Percentiles rank a stretch among this genome's conserved stretches.
Evolutionary conservation across 2,113 vertebrate species (phyloP).

Genomic region (Hyla sarda): DNA sequence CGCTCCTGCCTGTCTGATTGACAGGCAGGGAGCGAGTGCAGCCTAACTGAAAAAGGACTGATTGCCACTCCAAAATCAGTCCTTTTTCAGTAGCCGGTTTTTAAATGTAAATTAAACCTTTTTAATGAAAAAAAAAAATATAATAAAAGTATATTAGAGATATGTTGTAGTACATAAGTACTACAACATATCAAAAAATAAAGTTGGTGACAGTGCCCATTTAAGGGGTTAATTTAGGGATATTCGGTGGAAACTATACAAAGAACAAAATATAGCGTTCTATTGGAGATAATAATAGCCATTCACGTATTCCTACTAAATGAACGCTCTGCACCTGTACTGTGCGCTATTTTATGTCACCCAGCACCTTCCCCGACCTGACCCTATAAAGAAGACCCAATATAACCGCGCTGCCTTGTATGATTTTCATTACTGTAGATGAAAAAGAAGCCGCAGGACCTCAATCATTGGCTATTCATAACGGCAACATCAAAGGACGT

Average conservation of each 20-base stretch:
- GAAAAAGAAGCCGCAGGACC: constrained; percentile 58
- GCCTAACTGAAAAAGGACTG: too few species aligned
- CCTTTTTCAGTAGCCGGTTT: too few species aligned
- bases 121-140: too few species aligned
- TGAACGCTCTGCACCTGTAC: background rate
- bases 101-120: too few species aligned
- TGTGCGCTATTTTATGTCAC: background rate
- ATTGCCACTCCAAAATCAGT: too few species aligned
- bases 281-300: background rate
- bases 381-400: background rate
- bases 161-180: too few species aligned
- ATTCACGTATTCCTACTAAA: background rate
- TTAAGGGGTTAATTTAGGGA: too few species aligned
- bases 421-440: constrained; percentile 61
- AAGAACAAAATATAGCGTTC: background rate
- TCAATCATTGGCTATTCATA: constrained; percentile 42
- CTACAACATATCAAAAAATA: too few species aligned
- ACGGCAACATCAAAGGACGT: constrained; percentile 48
- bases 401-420: background rate
- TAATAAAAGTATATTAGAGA: too few species aligned
- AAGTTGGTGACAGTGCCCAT: too few species aligned
- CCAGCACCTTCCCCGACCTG: background rate
- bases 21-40: too few species aligned
- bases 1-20: too few species aligned
- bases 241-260: background rate